These are phyloP conservation scores for Spicauda simplicius DNA, from an alignment of 2,888 invertebrate genomes.

Conservation along the genomic window DNA sequence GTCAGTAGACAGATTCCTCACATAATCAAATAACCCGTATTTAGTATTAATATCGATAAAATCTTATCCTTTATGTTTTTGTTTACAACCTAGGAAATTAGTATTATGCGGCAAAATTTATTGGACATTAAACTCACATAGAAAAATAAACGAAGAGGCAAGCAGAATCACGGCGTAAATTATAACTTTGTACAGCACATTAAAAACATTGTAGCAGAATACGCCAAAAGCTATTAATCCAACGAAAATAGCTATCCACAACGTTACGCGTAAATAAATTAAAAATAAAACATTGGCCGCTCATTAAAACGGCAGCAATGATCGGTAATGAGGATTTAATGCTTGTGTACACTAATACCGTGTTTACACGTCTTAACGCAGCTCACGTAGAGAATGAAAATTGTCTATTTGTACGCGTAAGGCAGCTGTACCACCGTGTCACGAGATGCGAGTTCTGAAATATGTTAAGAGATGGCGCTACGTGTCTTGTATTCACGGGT, in stretches of 20 bases:
- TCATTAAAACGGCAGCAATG: slow-evolving; percentile 14
- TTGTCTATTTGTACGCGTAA: slow-evolving; percentile 22
- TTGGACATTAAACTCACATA: too few relatives aligned
- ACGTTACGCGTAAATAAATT: slow-evolving; percentile 7
- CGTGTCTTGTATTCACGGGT: too few relatives aligned
- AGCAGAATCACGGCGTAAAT: too few relatives aligned
- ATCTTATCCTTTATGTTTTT: too few relatives aligned
- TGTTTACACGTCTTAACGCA: slow-evolving; percentile 26
- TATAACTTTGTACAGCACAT: not conserved
- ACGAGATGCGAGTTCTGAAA: not conserved
- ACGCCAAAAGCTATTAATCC: not conserved
- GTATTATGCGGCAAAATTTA: too few relatives aligned
- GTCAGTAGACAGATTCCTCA: too few relatives aligned
- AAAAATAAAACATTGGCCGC: slow-evolving; percentile 20
- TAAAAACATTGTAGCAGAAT: not conserved
- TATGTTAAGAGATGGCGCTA: not conserved
- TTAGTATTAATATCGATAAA: too few relatives aligned
- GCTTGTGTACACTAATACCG: slow-evolving; percentile 20
- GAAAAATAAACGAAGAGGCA: too few relatives aligned
- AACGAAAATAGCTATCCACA: not conserved
- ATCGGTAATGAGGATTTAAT: slow-evolving; percentile 27
- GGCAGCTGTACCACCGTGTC: not conserved
- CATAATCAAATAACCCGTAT: too few relatives aligned
- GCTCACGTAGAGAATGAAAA: slow-evolving; percentile 23
- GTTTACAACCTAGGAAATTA: too few relatives aligned